A percentile compares a stretch with the other conserved stretches of the same genome.
These are phyloP conservation scores for Drosophila miranda DNA, from an alignment of 1,140 invertebrate species.

Conservation along the genomic window DNA sequence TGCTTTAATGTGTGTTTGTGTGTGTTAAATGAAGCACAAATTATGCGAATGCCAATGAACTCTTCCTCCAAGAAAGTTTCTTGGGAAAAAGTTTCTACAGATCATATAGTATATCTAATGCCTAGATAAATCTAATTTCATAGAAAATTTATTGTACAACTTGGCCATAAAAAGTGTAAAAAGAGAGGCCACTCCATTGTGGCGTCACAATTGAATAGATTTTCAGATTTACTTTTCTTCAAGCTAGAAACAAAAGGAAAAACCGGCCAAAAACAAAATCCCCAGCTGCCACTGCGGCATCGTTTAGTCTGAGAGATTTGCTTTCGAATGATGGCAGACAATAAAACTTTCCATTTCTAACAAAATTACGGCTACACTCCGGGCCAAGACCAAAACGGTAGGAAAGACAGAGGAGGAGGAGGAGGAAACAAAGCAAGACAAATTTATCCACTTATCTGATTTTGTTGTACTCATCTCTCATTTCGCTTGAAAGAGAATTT, in stretches of 20 bases:
- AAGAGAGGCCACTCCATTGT: constrained; percentile 28
- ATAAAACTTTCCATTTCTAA: constrained; percentile 79
- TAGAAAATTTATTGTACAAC: constrained; percentile 43
- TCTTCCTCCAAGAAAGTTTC: constrained; percentile 22
- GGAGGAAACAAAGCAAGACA: constrained; percentile 58
- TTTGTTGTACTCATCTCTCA: constrained; percentile 20
- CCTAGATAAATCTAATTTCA: constrained; percentile 47
- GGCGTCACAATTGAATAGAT: constrained; percentile 67
- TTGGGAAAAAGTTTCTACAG: constrained; percentile 16
- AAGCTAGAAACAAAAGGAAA: constrained; percentile 61
- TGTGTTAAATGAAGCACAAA: constrained; percentile 58
- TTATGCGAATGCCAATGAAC: constrained; percentile 53
- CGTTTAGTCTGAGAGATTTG: constrained; percentile 70
- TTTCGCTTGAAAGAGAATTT: constrained; percentile 28
- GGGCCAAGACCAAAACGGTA: too few species aligned
- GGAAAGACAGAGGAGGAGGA: background rate
- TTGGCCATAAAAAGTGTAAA: constrained; percentile 17
- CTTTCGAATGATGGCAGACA: constrained; percentile 63
- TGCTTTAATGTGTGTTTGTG: constrained; percentile 13
- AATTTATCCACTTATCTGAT: constrained; percentile 69
- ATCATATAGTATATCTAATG: constrained; percentile 37
- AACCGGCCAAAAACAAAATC: constrained; percentile 16
- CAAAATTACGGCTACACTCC: constrained; percentile 58
- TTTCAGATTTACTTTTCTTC: constrained; percentile 55
- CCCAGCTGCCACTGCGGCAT: constrained; percentile 41